These are phyloP conservation scores for Gymnodraco acuticeps DNA, from an alignment of 2,797 vertebrate genomes.

Conservation along the genomic window DNA sequence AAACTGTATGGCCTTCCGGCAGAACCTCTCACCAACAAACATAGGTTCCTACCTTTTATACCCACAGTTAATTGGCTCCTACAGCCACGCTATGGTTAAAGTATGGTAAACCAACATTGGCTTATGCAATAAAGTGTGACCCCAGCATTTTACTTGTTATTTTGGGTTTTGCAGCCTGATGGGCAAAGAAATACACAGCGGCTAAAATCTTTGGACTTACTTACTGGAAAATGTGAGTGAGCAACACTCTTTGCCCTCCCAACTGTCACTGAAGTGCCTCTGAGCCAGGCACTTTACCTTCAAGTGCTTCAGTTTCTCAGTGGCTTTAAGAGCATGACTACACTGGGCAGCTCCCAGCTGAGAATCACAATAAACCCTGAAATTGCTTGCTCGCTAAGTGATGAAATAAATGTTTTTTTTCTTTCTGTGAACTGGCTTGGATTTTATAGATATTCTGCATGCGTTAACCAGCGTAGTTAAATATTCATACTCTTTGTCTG, in stretches of 20 bases:
- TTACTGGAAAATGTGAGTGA: slow-evolving; percentile 24
- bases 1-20: too few relatives aligned
- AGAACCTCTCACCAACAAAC: too few relatives aligned
- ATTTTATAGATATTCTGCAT: not conserved
- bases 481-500: not conserved
- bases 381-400: slow-evolving; percentile 11
- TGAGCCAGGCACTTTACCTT: slow-evolving; percentile 62
- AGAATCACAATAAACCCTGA: slow-evolving; percentile 25
- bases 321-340: slow-evolving; percentile 40
- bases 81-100: not conserved
- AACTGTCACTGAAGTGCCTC: slow-evolving; percentile 57
- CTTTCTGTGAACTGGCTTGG: slow-evolving; percentile 2
- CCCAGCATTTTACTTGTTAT: slow-evolving; percentile 16
- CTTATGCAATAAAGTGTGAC: not conserved
- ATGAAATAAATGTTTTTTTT: not conserved
- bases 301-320: slow-evolving; percentile 36
- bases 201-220: slow-evolving; percentile 41
- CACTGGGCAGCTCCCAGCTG: slow-evolving; percentile 24
- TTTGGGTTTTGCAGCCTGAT: slow-evolving; percentile 24
- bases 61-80: too few relatives aligned
- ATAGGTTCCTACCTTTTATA: too few relatives aligned
- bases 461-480: slow-evolving; percentile 6
- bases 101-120: not conserved
- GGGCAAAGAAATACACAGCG: slow-evolving; percentile 10
- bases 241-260: slow-evolving; percentile 31